A percentile compares a stretch with the other conserved stretches of the same genome.
These are phyloP conservation scores for Chelon labrosus DNA, from an alignment of 2,797 vertebrate genomes.

Conservation along the genomic window DNA sequence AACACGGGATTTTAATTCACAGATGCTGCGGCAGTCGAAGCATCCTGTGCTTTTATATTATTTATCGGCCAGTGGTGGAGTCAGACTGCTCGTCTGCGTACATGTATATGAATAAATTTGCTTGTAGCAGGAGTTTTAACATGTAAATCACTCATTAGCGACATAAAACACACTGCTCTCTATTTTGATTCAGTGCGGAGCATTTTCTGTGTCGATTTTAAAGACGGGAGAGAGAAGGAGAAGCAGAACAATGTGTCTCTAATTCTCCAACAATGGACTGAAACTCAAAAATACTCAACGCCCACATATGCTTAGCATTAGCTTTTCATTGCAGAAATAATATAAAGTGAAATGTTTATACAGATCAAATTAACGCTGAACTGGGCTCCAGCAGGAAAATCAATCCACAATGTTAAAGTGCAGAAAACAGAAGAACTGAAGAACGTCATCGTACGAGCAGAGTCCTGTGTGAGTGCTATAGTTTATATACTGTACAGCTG, in stretches of 20 bases:
- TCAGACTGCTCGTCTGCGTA: too few relatives aligned
- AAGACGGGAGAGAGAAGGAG: too few relatives aligned
- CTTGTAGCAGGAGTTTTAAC: too few relatives aligned
- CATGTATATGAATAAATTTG: too few relatives aligned
- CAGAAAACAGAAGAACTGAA: background rate
- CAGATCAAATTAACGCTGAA: slow-evolving; percentile 1
- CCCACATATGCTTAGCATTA: too few relatives aligned
- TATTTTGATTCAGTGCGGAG: too few relatives aligned
- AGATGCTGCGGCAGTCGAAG: background rate
- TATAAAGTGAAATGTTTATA: background rate
- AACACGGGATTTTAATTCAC: slow-evolving; percentile 20
- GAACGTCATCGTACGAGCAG: background rate
- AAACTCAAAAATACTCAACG: background rate
- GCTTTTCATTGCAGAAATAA: background rate
- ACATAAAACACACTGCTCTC: too few relatives aligned
- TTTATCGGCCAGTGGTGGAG: too few relatives aligned
- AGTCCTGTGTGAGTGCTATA: slow-evolving; percentile 7
- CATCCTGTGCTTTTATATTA: background rate
- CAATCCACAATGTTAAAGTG: slow-evolving; percentile 5
- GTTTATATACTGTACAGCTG: slow-evolving; percentile 19
- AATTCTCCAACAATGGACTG: background rate
- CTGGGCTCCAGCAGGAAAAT: background rate
- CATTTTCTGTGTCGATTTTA: too few relatives aligned
- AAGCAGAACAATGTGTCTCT: too few relatives aligned
- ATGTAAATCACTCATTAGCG: too few relatives aligned